phyloP scores from a whole-genome alignment of 2,113 vertebrate species.

The Callithrix jacchus region DNA sequence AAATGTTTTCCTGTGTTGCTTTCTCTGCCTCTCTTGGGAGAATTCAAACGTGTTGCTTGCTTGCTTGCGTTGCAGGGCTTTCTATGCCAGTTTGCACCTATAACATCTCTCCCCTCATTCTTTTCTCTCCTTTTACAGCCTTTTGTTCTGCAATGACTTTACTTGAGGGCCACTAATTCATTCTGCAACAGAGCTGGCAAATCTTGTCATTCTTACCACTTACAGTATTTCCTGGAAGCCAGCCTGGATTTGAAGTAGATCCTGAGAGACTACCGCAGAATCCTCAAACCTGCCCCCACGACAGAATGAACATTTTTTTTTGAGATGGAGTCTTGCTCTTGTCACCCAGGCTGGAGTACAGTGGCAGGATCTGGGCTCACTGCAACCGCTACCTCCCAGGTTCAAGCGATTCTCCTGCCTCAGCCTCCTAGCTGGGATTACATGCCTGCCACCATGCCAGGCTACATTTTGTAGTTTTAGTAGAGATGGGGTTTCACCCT shows the following conservation, averaged over 20 bases:
- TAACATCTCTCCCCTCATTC: neutral
- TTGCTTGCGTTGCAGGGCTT: neutral
- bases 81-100: neutral
- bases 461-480: too few species aligned
- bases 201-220: neutral
- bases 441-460: neutral
- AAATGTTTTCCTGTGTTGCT: neutral
- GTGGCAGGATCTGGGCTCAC: neutral
- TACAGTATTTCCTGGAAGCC: neutral
- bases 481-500: neutral
- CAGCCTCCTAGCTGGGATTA: neutral
- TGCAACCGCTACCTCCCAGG: fast-evolving
- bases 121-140: neutral
- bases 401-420: neutral
- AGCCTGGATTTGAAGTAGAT: neutral
- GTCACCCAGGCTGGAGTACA: neutral
- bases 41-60: neutral
- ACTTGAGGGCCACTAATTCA: neutral
- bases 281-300: neutral
- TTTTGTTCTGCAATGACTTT: neutral
- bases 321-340: neutral
- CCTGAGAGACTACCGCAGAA: neutral
- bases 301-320: neutral
- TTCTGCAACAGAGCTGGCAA: neutral
- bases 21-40: neutral